A percentile compares a stretch with the other conserved stretches of the same genome.
phyloP scores from a whole-genome alignment of 1,140 invertebrate genomes.

The Brachionus angularis region DNA sequence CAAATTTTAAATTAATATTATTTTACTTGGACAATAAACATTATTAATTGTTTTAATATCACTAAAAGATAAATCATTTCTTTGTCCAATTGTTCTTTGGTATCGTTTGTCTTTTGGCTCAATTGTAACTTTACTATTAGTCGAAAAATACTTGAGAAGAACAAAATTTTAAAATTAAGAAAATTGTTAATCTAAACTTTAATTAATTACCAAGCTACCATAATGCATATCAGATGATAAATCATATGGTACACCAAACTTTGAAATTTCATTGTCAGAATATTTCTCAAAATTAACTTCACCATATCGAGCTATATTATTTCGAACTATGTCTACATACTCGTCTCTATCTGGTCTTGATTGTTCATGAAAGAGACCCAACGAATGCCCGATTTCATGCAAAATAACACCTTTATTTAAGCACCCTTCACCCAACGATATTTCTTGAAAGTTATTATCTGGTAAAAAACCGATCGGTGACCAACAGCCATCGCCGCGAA shows the following conservation, averaged over 20 bases:
- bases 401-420: constrained; percentile 47
- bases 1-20: too few species aligned
- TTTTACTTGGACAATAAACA: constrained; percentile 37
- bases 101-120: constrained; percentile 19
- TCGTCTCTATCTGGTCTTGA: constrained; percentile 65
- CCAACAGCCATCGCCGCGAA: constrained; percentile 10
- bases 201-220: constrained; percentile 46
- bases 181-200: background rate
- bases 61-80: constrained; percentile 22
- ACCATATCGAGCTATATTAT: constrained; percentile 63
- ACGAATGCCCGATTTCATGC: constrained; percentile 60
- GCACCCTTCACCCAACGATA: constrained; percentile 17
- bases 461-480: constrained; percentile 12
- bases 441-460: constrained; percentile 15
- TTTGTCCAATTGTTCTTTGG: constrained; percentile 43
- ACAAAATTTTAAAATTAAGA: constrained; percentile 2
- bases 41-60: constrained; percentile 34
- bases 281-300: constrained; percentile 60
- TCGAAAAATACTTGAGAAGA: constrained; percentile 26
- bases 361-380: constrained; percentile 64
- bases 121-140: constrained; percentile 26
- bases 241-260: constrained; percentile 60
- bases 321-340: constrained; percentile 64
- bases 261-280: constrained; percentile 52
- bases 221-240: constrained; percentile 59